Conservation (phyloP, 2,888 invertebrate species). For the Nipponacmea schrenckii region DNA sequence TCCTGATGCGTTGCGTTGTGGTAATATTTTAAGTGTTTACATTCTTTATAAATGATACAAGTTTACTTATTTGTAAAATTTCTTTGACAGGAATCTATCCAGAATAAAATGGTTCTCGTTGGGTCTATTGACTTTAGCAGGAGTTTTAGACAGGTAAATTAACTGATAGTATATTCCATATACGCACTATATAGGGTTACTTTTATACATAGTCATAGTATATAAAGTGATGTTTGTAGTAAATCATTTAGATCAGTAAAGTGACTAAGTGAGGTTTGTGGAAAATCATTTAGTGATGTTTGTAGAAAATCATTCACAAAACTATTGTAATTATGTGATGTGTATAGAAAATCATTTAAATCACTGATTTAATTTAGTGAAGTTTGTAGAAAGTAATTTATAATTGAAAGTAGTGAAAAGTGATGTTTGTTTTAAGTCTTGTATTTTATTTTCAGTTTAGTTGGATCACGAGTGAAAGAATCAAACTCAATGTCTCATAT, state of each 20-base stretch:
- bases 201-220: too few relatives aligned
- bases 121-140: slow-evolving; percentile 58
- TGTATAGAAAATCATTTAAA: background rate
- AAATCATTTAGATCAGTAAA: too few relatives aligned
- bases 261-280: too few relatives aligned
- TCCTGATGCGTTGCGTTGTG: too few relatives aligned
- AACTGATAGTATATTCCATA: too few relatives aligned
- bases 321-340: too few relatives aligned
- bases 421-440: background rate
- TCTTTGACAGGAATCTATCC: slow-evolving; percentile 47
- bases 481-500: slow-evolving; percentile 41
- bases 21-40: too few relatives aligned
- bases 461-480: slow-evolving; percentile 48
- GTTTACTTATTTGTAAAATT: background rate
- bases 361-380: too few relatives aligned
- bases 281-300: background rate
- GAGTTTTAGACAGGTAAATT: slow-evolving; percentile 61
- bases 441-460: slow-evolving; percentile 48
- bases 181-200: too few relatives aligned
- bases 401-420: background rate
- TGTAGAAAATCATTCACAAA: background rate
- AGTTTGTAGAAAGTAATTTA: too few relatives aligned
- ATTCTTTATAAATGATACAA: too few relatives aligned
- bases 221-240: too few relatives aligned
- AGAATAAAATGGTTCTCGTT: slow-evolving; percentile 61